Evolutionary conservation across 2,113 vertebrate species (phyloP).

Genomic region (Vidua chalybeata): DNA sequence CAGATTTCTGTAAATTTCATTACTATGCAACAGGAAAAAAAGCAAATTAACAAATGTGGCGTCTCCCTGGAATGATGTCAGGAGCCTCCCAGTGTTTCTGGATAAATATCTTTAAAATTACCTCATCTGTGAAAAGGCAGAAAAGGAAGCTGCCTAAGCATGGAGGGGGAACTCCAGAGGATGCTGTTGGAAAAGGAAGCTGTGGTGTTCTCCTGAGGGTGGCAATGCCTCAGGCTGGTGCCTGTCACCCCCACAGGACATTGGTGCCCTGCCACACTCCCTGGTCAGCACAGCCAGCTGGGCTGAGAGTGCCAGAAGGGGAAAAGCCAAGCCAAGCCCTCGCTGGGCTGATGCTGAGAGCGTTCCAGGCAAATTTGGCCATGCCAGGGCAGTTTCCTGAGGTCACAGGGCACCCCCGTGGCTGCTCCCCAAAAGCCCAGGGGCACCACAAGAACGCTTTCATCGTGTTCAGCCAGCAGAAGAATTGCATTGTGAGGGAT

Average conservation of each 20-base stretch:
- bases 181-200: neutral
- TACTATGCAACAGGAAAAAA: neutral
- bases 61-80: neutral
- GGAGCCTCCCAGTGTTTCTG: neutral
- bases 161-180: neutral
- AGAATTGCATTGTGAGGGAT: accelerated
- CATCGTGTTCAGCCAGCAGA: accelerated
- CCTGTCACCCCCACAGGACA: no score
- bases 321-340: neutral
- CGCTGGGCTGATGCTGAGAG: no score
- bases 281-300: neutral
- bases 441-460: neutral
- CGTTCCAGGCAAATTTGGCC: neutral
- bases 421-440: neutral
- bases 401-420: neutral
- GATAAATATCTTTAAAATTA: neutral
- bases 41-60: neutral
- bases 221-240: accelerated
- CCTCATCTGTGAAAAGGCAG: neutral
- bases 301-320: neutral
- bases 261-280: neutral
- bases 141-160: neutral
- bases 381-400: neutral
- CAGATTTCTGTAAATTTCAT: neutral
- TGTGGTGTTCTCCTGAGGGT: neutral